phyloP scores from a whole-genome alignment of 2,888 invertebrate species.

The Acrocyrtus sp. region DNA sequence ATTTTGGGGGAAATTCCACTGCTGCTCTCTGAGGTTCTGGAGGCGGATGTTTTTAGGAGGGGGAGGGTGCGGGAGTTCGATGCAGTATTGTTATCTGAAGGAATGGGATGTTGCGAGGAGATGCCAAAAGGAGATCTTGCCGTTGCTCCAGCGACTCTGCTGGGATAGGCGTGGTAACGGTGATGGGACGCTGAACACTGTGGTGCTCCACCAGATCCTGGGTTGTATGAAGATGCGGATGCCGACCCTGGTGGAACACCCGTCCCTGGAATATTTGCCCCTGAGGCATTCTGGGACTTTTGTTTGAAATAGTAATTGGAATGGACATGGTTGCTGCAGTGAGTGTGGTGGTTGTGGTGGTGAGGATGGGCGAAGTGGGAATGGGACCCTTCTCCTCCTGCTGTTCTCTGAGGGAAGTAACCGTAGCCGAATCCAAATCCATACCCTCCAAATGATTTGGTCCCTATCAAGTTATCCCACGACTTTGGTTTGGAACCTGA shows the following conservation, averaged over 20 bases:
- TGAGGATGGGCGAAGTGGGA: conserved; percentile 56
- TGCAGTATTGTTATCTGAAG: conserved; percentile 6
- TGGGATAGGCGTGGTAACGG: conserved; percentile 38
- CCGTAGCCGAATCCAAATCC: conserved; percentile 86
- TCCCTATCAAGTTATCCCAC: conserved; percentile 85
- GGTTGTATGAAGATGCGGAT: background rate
- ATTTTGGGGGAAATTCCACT: conserved; percentile 48
- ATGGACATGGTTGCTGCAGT: conserved; percentile 55
- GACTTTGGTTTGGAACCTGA: conserved; percentile 80
- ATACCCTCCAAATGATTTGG: conserved; percentile 86
- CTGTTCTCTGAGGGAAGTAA: conserved; percentile 48
- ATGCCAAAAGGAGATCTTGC: conserved; percentile 6
- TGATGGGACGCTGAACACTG: conserved; percentile 18
- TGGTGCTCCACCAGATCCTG: background rate
- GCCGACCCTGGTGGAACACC: background rate
- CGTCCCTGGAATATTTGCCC: background rate
- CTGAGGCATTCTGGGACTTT: conserved; percentile 17
- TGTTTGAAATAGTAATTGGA: conserved; percentile 57
- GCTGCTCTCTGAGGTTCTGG: conserved; percentile 38
- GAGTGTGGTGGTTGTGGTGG: conserved; percentile 61
- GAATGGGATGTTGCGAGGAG: conserved; percentile 1
- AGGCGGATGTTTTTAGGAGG: conserved; percentile 32
- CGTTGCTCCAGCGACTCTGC: background rate
- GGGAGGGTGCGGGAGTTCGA: conserved; percentile 56
- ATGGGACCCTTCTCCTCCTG: conserved; percentile 18